phyloP scores from a whole-genome alignment of 2,797 vertebrate genomes.

The Gymnocypris eckloni region DNA sequence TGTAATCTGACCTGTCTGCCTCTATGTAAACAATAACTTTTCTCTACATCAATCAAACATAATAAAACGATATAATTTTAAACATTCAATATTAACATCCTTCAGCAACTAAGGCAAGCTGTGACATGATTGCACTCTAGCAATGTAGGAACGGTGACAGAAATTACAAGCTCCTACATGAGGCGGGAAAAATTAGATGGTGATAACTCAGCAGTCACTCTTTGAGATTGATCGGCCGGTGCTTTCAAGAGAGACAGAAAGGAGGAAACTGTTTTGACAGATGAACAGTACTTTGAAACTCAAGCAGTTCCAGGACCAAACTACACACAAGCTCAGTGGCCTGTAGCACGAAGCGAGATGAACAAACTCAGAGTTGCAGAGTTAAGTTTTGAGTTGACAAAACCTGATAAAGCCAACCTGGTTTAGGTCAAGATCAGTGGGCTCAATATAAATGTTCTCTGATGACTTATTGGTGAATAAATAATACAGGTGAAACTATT shows the following conservation, averaged over 20 bases:
- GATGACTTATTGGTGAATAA: too few species aligned
- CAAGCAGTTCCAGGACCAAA: constrained; percentile 31
- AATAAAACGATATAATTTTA: constrained; percentile 64
- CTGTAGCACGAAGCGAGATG: too few species aligned
- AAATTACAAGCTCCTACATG: constrained; percentile 76
- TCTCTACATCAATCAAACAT: constrained; percentile 68
- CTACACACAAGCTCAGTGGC: background rate
- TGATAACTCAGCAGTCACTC: constrained; percentile 70
- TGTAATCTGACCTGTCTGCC: constrained; percentile 68
- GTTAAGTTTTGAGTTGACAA: too few species aligned
- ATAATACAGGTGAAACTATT: too few species aligned
- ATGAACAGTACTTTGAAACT: constrained; percentile 52
- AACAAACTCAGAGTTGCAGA: too few species aligned
- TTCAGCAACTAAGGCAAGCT: constrained; percentile 61
- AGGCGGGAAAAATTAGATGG: constrained; percentile 66
- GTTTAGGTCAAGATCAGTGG: too few species aligned
- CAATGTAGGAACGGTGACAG: constrained; percentile 67
- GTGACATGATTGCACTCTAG: constrained; percentile 65
- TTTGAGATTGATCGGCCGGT: constrained; percentile 69
- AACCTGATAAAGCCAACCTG: too few species aligned
- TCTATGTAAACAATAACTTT: constrained; percentile 68
- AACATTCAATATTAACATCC: constrained; percentile 66
- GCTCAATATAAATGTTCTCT: too few species aligned
- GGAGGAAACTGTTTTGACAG: constrained; percentile 71
- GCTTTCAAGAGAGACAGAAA: constrained; percentile 60